These are phyloP conservation scores for Hyaena hyaena DNA, from an alignment of 2,113 vertebrate species.

Conservation along the genomic window DNA sequence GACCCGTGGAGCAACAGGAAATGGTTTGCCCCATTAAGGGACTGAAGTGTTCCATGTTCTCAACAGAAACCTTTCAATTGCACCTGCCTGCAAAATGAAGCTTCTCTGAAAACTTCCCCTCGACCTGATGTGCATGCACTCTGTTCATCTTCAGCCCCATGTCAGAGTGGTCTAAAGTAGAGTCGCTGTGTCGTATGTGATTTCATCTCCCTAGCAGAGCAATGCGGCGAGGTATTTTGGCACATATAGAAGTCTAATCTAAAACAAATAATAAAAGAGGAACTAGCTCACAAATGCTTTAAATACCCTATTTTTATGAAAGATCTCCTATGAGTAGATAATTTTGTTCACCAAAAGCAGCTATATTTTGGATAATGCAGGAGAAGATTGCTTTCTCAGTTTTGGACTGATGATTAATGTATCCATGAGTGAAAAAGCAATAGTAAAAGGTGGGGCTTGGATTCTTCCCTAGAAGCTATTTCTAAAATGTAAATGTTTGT, in stretches of 20 bases:
- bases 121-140: neutral
- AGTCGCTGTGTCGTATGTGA: neutral
- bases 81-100: neutral
- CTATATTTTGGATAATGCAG: constrained; percentile 45
- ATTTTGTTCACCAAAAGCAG: constrained; percentile 31
- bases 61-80: neutral
- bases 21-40: neutral
- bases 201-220: neutral
- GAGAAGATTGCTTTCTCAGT: constrained; percentile 53
- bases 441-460: constrained; percentile 46
- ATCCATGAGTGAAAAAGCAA: constrained; percentile 50
- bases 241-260: neutral
- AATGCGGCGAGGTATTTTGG: neutral
- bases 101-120: neutral
- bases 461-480: constrained; percentile 47
- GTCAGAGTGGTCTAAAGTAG: neutral
- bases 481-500: constrained; percentile 70
- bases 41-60: neutral
- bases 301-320: neutral
- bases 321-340: constrained; percentile 38
- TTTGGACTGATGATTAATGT: constrained; percentile 65
- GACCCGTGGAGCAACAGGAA: neutral
- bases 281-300: constrained; percentile 4
- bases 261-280: constrained; percentile 44
- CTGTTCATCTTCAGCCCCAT: neutral